Conservation (phyloP, 1,140 invertebrate genomes). For the Solen grandis region DNA sequence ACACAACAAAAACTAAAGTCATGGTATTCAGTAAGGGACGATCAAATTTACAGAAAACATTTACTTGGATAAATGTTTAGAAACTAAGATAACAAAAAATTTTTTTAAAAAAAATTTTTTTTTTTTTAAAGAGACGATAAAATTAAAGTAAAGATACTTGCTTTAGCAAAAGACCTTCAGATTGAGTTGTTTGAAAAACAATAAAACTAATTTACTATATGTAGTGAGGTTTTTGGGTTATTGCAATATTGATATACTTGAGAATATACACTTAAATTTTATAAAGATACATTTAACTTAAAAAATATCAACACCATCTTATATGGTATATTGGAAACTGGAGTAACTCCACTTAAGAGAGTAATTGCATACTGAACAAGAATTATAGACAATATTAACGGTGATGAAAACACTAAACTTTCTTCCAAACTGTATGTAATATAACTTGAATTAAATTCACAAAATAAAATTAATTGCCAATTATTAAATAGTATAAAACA, state of each 20-base stretch:
- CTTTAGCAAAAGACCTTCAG: constrained; percentile 25
- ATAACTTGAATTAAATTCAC: not conserved
- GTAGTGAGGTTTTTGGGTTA: constrained; percentile 36
- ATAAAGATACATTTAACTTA: constrained; percentile 18
- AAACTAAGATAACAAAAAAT: constrained; percentile 5
- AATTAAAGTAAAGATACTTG: not conserved
- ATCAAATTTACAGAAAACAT: not conserved
- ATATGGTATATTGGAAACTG: too few species aligned
- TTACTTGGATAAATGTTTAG: not conserved
- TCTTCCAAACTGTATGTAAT: not conserved
- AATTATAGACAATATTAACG: not conserved
- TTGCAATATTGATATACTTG: constrained; percentile 11
- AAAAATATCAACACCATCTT: too few species aligned
- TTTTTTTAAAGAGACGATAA: constrained; percentile 1
- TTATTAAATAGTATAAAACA: constrained; percentile 12
- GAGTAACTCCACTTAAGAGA: not conserved
- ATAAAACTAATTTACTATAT: constrained; percentile 29
- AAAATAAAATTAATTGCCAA: not conserved
- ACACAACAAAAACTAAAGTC: constrained; percentile 51
- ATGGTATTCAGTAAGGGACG: constrained; percentile 38
- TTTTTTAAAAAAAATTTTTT: constrained; percentile 8
- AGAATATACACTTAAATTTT: constrained; percentile 35
- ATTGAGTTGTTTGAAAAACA: constrained; percentile 33
- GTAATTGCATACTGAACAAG: constrained; percentile 32
- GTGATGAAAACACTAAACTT: not conserved